Conservation (phyloP, 1,140 invertebrate genomes). For the Plutomurus gul region DNA sequence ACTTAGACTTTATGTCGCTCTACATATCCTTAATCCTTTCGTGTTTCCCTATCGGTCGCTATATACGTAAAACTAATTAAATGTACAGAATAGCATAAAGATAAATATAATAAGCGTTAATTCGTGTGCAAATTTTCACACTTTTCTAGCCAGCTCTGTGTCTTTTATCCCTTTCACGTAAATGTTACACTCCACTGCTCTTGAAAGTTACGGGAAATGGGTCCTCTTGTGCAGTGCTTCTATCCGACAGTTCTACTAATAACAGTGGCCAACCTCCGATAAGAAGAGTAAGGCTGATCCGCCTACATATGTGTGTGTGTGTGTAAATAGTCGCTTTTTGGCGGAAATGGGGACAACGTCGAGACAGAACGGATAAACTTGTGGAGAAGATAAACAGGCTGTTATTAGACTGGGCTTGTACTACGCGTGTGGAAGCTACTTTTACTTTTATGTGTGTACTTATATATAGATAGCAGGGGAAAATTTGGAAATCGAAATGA, state of each 20-base stretch:
- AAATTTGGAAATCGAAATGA: not conserved
- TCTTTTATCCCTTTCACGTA: not conserved
- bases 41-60: not conserved
- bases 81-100: not conserved
- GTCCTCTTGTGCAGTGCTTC: not conserved
- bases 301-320: not conserved
- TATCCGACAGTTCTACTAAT: not conserved
- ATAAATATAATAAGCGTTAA: not conserved
- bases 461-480: not conserved
- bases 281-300: not conserved
- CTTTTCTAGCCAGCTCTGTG: not conserved
- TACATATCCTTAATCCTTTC: not conserved
- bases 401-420: not conserved
- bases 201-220: no score
- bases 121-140: constrained; percentile 7
- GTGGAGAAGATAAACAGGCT: not conserved
- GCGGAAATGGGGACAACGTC: not conserved
- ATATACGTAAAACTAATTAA: not conserved
- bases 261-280: not conserved
- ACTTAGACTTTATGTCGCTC: no score
- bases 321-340: not conserved
- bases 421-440: not conserved
- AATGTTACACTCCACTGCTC: not conserved
- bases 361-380: not conserved
- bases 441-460: not conserved